Conservation (phyloP, 2,113 vertebrate genomes). For the Ptyas mucosa region DNA sequence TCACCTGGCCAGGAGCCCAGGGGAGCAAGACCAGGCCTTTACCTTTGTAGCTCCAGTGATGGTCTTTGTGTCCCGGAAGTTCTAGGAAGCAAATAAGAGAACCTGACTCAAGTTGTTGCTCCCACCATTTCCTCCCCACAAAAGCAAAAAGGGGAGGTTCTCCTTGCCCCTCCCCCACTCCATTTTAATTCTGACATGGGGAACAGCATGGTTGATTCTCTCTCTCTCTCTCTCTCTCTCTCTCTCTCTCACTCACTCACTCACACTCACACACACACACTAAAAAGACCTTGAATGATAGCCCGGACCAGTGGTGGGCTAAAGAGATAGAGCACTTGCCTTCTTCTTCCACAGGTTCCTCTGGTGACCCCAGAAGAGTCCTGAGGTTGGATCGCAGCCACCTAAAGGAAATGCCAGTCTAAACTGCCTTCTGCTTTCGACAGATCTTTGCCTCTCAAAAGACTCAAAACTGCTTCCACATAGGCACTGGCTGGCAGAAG, state of each 20-base stretch:
- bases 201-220: background rate
- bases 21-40: background rate
- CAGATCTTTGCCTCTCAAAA: background rate
- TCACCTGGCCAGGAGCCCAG: background rate
- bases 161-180: background rate
- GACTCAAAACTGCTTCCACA: background rate
- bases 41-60: constrained; percentile 65
- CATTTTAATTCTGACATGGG: background rate
- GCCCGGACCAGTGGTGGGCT: background rate
- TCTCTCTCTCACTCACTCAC: too few species aligned
- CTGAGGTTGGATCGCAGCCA: background rate
- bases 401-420: background rate
- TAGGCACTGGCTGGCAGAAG: background rate
- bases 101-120: background rate
- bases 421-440: background rate
- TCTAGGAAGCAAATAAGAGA: constrained; percentile 21
- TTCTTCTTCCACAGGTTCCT: background rate
- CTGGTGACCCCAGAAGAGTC: background rate
- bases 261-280: too few species aligned
- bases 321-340: background rate
- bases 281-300: background rate
- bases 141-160: background rate
- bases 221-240: too few species aligned
- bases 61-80: constrained; percentile 6
- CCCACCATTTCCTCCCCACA: background rate